phyloP scores from a whole-genome alignment of 2,888 invertebrate species.

The Macrosoma leucophasiata region DNA sequence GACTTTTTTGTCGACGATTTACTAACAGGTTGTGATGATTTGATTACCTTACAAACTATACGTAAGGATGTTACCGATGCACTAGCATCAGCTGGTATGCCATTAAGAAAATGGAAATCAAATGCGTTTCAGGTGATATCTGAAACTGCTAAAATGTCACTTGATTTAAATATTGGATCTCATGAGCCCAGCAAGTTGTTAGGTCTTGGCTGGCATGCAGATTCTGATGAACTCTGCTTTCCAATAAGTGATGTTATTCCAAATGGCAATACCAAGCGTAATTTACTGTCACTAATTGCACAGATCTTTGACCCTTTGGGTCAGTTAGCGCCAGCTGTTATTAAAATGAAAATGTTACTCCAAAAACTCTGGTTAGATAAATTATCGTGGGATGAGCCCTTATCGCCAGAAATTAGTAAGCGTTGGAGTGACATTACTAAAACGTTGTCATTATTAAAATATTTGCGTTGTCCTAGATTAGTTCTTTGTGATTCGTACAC shows the following conservation, averaged over 20 bases:
- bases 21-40: too few relatives aligned
- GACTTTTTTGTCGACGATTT: too few relatives aligned
- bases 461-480: constrained; percentile 22
- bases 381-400: not conserved
- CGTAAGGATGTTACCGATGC: too few relatives aligned
- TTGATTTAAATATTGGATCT: constrained; percentile 1
- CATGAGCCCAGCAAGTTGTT: not conserved
- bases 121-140: too few relatives aligned
- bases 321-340: not conserved
- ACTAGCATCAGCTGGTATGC: too few relatives aligned
- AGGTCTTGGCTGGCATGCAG: constrained; percentile 1
- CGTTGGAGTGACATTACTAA: constrained; percentile 1
- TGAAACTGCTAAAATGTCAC: not conserved
- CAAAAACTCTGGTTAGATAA: not conserved
- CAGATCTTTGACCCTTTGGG: not conserved
- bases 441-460: constrained; percentile 17
- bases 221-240: not conserved
- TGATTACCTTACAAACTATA: too few relatives aligned
- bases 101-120: too few relatives aligned
- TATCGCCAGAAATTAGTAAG: too few relatives aligned
- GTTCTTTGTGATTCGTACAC: constrained; percentile 21
- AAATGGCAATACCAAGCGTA: not conserved
- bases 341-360: not conserved
- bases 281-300: not conserved
- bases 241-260: not conserved